Base-by-base conservation (phyloP, 2,888 invertebrate species). In the Dorcus parallelipipedus region DNA sequence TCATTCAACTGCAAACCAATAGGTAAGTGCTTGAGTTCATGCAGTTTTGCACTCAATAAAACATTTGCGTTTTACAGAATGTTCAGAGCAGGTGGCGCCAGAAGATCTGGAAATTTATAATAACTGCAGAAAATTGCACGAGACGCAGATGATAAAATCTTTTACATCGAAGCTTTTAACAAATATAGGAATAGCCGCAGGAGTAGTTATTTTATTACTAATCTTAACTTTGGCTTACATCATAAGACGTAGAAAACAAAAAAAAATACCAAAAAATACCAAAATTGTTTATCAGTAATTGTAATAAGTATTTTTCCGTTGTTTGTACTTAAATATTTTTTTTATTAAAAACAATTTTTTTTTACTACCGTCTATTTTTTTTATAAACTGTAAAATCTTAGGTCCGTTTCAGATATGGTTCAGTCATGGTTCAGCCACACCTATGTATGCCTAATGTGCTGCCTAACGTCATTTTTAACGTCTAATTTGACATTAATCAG, bases 1-100 rank as follows among this genome's bases (percentile, higher is more conserved):
- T 64, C 64, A 9, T 71, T 78, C 38, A 41, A 59, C 4, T 77
- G 77, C 58, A 54, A 62, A 9, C 56, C 60, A 3, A 45, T 43
- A 49, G 69, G 76, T 76, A 67, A 68, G 67, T 66, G 3, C 17
- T 20, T 20, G 23, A 9, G 3, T 17, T 45, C 10, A 26, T 7
- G 3, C 26, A 33, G 26, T 7, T 33, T 33, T 33, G 7, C 26
- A 33, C 7, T 33, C 6, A 33, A 33, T 33, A 42, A 42, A 2
- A 38, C 2, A n/a, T 8, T 43, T 47, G 53, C 38, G 17, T 48
- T 23, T 62, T 57, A 38, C 41, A 58, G 66, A 60, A 23, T 66
- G 66, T 52, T 41, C 54, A 10, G 57, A 57, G 20, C 49, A 50
- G 14, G 41, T 66, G 2, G 58, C 60, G 3, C n/a, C 38, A 4